A percentile compares a stretch with the other conserved stretches of the same genome.
Conservation (phyloP, 2,113 vertebrate genomes). For the Lichenostomus cassidix region DNA sequence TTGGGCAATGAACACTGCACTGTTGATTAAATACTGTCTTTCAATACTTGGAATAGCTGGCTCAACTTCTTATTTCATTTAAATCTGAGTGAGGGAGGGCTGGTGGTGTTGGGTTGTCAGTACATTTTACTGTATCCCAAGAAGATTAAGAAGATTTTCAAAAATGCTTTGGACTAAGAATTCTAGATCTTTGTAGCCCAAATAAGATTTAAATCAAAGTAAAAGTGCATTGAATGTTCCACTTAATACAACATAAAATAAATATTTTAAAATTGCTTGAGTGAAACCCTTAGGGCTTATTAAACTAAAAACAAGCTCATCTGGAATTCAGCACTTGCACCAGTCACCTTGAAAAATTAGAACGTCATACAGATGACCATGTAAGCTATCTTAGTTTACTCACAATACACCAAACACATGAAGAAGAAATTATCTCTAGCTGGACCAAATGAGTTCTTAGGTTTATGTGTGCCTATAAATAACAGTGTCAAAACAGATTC, state of each 20-base stretch:
- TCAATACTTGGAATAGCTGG: not conserved
- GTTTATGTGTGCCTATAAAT: not conserved
- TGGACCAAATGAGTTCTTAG: not conserved
- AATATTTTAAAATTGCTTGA: not conserved
- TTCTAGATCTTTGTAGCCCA: not conserved
- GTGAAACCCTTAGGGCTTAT: not conserved
- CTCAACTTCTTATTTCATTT: not conserved
- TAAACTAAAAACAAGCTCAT: not conserved
- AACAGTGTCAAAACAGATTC: not conserved
- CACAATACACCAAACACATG: not conserved
- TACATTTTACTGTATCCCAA: not conserved
- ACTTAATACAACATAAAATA: not conserved
- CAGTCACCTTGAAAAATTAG: not conserved
- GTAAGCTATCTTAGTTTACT: not conserved
- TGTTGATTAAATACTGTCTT: not conserved
- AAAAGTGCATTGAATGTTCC: not conserved
- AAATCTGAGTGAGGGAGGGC: not conserved
- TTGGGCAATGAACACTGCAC: not conserved
- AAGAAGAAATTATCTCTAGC: not conserved
- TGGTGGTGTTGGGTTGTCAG: not conserved
- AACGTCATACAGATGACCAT: not conserved
- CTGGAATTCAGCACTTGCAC: not conserved
- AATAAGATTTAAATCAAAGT: not conserved
- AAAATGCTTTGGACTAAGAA: not conserved
- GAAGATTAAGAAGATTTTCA: not conserved